A percentile compares a stretch with the other conserved stretches of the same genome.
phyloP scores from a whole-genome alignment of 2,113 vertebrate species.

The Lophochroa leadbeateri region DNA sequence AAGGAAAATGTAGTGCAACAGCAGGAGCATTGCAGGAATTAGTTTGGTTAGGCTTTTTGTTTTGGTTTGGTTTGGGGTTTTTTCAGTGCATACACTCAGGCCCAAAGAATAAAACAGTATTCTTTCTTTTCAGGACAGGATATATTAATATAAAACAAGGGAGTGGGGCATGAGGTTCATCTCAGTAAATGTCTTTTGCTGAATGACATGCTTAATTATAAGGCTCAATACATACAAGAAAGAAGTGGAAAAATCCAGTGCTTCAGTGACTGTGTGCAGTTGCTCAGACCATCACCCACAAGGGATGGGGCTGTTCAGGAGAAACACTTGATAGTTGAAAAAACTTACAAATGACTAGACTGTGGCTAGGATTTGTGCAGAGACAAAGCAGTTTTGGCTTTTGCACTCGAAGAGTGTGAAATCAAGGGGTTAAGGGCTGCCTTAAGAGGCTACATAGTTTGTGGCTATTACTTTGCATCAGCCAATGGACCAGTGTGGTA shows the following conservation, averaged over 20 bases:
- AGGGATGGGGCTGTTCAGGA: not conserved
- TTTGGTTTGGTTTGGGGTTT: not conserved
- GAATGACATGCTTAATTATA: not conserved
- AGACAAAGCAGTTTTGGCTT: not conserved
- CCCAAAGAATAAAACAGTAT: rapidly evolving
- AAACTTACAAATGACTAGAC: not conserved
- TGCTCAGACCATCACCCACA: not conserved
- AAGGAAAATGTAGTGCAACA: not conserved
- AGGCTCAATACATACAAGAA: not conserved
- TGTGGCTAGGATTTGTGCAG: not conserved
- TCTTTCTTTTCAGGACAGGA: not conserved
- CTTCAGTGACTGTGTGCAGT: not conserved
- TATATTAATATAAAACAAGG: not conserved
- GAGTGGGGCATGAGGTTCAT: not conserved
- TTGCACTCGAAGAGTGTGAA: not conserved
- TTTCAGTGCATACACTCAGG: not conserved
- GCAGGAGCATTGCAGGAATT: not conserved
- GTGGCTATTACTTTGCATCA: not conserved
- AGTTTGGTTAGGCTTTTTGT: not conserved
- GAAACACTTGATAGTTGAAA: not conserved
- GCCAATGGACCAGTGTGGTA: not conserved
- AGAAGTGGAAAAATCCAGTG: not conserved
- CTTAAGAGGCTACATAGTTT: not conserved
- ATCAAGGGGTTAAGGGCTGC: rapidly evolving
- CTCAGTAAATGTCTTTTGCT: not conserved